These are phyloP conservation scores for Neodiprion pinetum DNA, from an alignment of 1,140 invertebrate genomes.

Conservation along the genomic window DNA sequence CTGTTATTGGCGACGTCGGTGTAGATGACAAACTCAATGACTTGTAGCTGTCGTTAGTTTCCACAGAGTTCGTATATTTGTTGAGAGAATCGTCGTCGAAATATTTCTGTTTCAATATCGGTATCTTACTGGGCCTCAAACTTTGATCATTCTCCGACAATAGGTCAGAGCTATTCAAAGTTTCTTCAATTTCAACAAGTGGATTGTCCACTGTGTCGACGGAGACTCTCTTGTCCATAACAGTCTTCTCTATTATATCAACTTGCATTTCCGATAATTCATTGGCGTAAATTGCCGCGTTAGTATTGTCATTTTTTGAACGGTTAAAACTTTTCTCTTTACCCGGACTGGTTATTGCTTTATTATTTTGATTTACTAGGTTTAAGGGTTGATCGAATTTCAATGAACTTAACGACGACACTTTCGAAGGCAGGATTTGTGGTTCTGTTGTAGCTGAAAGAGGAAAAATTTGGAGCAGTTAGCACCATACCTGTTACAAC, in stretches of 20 bases:
- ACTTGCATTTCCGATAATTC: too few relatives aligned
- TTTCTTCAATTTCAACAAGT: neutral
- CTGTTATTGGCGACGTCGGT: slow-evolving; percentile 52
- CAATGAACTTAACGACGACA: neutral
- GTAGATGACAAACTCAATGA: slow-evolving; percentile 37
- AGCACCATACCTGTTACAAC: neutral
- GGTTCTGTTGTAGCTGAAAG: slow-evolving; percentile 13
- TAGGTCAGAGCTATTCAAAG: neutral
- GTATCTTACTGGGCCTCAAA: slow-evolving; percentile 51
- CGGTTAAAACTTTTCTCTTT: neutral
- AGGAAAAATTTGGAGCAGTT: neutral
- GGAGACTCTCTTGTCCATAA: too few relatives aligned
- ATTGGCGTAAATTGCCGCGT: too few relatives aligned
- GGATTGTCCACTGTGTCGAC: too few relatives aligned
- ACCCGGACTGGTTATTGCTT: neutral
- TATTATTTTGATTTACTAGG: neutral
- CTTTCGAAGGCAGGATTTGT: neutral
- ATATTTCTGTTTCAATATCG: slow-evolving; percentile 44
- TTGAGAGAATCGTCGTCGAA: slow-evolving; percentile 44
- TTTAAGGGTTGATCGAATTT: neutral
- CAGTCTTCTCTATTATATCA: too few relatives aligned
- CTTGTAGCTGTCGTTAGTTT: slow-evolving; percentile 38
- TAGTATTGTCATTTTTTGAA: neutral
- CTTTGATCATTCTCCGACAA: slow-evolving; percentile 8
- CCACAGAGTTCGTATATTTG: slow-evolving; percentile 39